Evolutionary conservation across 1,140 invertebrate species (phyloP), one percentile per base, ranked within the genome.

Genomic region (Bombus ignitus): DNA sequence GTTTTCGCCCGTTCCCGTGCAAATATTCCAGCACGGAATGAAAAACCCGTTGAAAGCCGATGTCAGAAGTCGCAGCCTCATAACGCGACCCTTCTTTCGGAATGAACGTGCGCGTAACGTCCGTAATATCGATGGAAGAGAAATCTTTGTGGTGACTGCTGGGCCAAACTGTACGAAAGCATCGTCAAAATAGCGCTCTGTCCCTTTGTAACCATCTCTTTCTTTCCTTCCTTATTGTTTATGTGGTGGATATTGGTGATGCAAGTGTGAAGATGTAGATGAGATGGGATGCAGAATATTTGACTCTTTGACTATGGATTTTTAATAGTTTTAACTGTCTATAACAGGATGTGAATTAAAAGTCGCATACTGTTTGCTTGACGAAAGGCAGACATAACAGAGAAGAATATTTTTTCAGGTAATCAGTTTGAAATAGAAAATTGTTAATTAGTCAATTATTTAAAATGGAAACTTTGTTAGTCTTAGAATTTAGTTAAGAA

Each of bases 11-110:
- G 22, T 3, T 3, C 59, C 3, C 71, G 44, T 83, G 85, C 73
- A 86, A 83, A 86, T 86, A 86, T 86, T 65, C 80, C n/a, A 35
- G 57, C 18, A 22, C 65, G 79, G 47, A 47, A 71, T 82, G 85
- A 86, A 86, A 79, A 82, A 65, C 44, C 25, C 77, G 84, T 44
- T 68, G 79, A 81, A 81, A 76, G 44, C 53, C 70, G 70, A 74
- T 83, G 80, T 68, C 73, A 42, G 37, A 66, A 47, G 53, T 62
- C 22, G 62, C 62, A 42, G 72, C 32, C 15, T 81, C 70, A 35
- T 72, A 72, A 81, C 44, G 37, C 77, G 59, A n/a, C 32, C 44
- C 32, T 37, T 71, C 39, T 65, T 80, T 39, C 28, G 22, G 2
- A 8, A 1, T 22, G n/a, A 71, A 84, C 44, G 35, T 32, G 53